Percentiles rank a stretch among this genome's conserved stretches.
Conservation (phyloP, 2,797 vertebrate genomes). For the Phoeniculus purpureus region DNA sequence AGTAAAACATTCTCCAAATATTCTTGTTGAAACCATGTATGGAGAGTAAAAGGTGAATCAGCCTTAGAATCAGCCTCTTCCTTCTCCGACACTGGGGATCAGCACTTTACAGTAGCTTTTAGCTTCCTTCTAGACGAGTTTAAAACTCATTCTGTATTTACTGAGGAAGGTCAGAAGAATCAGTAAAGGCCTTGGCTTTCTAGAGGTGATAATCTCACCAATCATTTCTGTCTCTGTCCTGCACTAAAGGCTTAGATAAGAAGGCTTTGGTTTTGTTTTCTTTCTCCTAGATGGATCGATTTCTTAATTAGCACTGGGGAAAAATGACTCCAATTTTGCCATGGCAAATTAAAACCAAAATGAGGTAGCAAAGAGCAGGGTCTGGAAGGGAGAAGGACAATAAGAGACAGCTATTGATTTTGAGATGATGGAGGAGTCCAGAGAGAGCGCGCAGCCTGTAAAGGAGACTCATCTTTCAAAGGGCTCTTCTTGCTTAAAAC, state of each 20-base stretch:
- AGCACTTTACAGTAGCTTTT: constrained; percentile 7
- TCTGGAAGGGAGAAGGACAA: neutral
- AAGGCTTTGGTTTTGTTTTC: constrained; percentile 43
- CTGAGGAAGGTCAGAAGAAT: constrained; percentile 24
- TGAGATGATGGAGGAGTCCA: constrained; percentile 27
- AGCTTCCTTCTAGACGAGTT: constrained; percentile 13
- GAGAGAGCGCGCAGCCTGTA: constrained; percentile 20
- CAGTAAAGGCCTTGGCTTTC: constrained; percentile 48
- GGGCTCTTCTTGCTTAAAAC: constrained; percentile 32
- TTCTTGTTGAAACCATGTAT: neutral
- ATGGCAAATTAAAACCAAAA: constrained; percentile 72
- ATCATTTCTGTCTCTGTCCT: constrained; percentile 57
- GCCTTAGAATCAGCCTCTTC: neutral
- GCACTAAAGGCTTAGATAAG: constrained; percentile 41
- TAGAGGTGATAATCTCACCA: constrained; percentile 49
- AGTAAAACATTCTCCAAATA: neutral
- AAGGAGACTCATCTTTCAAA: constrained; percentile 58
- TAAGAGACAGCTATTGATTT: constrained; percentile 65
- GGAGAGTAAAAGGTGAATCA: neutral
- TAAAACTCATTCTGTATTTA: constrained; percentile 51
- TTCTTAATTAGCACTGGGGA: constrained; percentile 62
- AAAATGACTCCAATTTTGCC: constrained; percentile 54
- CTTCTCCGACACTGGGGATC: neutral
- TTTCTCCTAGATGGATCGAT: constrained; percentile 38
- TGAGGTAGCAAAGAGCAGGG: constrained; percentile 53